Base-by-base conservation (phyloP, 2,113 vertebrate genomes). In the Limanda limanda region DNA sequence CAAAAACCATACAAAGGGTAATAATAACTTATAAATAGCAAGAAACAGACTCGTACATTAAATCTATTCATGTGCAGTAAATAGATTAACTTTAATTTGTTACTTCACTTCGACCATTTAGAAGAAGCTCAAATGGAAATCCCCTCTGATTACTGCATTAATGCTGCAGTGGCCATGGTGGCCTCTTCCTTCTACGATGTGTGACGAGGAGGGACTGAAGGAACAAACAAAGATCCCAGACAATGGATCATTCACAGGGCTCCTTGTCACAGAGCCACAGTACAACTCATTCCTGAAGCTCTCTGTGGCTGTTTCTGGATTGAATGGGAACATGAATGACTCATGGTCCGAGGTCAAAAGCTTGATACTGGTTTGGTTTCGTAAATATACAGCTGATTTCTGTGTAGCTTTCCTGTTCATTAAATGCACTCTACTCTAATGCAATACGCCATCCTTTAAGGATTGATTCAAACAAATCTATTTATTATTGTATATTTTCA, bases 371-470 rank as follows among this genome's bases (percentile, higher is more conserved):
- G 25, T 67, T 59, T 45, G 25, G 20, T 27, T 56, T n/a, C n/a
- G 67, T 55, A 74, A 60, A 79, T 84, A 60, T 67, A 42, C 60
- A 21, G 76, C 52, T 58, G 17, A 76, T 82, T 72, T 82, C 74
- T 69, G 18, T 52, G 51, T n/a, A 13, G 40, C 70, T 55, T 68
- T 79, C 75, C 23, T 78, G 72, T 67, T 59, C 78, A 76, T 79
- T 88, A 71, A 72, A 73, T 58, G 35, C 9, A 7, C 1, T 37
- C 35, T 37, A 37, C 35, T 35, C 9, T 9, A 60, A 84, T 57
- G 54, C 20, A 52, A 78, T 80, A 58, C 63, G 45, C 60, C 35
- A n/a, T 20, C 74, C 81, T 48, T 64, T 45, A 75, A 84, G 68
- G 62, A 27, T 37, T 51, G 51, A 57, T 65, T 18, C 60, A 48